Conservation (phyloP, 2,888 invertebrate genomes). For the Sminthurinus aureus region DNA sequence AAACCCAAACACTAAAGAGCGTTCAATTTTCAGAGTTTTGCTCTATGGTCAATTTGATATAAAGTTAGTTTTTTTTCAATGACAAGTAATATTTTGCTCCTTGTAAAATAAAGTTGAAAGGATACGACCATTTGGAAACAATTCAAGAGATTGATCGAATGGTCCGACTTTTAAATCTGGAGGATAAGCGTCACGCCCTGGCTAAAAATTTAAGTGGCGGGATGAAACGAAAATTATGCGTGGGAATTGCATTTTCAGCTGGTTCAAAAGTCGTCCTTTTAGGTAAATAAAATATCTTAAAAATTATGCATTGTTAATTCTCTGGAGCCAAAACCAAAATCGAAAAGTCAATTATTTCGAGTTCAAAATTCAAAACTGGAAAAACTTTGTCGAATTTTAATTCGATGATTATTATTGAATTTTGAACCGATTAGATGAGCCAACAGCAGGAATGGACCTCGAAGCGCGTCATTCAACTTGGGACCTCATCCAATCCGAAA, state of each 20-base stretch:
- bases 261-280: slow-evolving; percentile 6
- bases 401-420: too few relatives aligned
- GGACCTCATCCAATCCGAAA: slow-evolving; percentile 63
- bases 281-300: not conserved
- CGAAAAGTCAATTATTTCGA: too few relatives aligned
- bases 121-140: slow-evolving; percentile 60
- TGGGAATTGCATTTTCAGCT: slow-evolving; percentile 24
- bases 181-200: slow-evolving; percentile 3
- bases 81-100: too few relatives aligned
- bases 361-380: too few relatives aligned
- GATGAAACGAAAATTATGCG: slow-evolving; percentile 21
- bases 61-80: too few relatives aligned
- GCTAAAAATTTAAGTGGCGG: slow-evolving; percentile 14
- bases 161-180: not conserved
- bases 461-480: slow-evolving; percentile 65
- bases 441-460: too few relatives aligned
- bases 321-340: too few relatives aligned
- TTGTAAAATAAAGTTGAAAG: slow-evolving; percentile 69
- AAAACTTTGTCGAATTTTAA: too few relatives aligned
- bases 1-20: too few relatives aligned
- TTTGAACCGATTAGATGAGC: too few relatives aligned
- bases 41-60: too few relatives aligned
- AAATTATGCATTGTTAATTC: too few relatives aligned
- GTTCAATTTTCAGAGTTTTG: not conserved
- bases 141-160: not conserved